Base-by-base conservation (phyloP, 2,797 vertebrate genomes). In the Acanthurus lineatus region DNA sequence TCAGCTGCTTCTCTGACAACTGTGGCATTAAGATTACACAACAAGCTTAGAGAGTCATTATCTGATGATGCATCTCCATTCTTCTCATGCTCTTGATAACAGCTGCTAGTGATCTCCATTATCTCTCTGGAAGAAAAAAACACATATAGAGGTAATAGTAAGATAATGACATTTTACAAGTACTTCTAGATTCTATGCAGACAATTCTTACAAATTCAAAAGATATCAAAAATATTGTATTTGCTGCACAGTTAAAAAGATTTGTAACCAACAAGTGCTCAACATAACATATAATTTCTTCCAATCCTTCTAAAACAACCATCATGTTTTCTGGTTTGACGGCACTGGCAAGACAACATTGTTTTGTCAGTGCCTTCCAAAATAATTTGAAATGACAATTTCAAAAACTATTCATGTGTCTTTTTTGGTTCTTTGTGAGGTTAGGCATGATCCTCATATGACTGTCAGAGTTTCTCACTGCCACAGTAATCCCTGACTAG, bases 41-140 rank as follows among this genome's bases (percentile, higher is more conserved):
- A 68, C 71, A 92, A 48, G 63, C 87, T 90, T 2, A 81, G 0
- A 20, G 85, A 89, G 57, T 86, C 79, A 22, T 84, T 52, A 11
- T 76, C 74, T 51, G 76, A 81, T 3, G 52, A 47, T 10, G 0
- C n/a, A 28, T 79, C 61, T 45, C 10, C 38, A 35, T 48, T 70
- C 42, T 0, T 25, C 45, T 71, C 40, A 2, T 16, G 6, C n/a
- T 76, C 52, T 17, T 67, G 71, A 68, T 49, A 17, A 22, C 9
- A 67, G 38, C 10, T 8, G 48, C 79, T 45, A 32, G 45, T 69
- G 57, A 66, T 76, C 76, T 77, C 38, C 66, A 58, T 0, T 6
- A 49, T 9, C 17, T 75, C 17, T 19, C 40, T 75, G 47, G 6
- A 75, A 49, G 10, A 57, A 25, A 53, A 54, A 65, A 0, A 67